Percentiles rank a stretch among this genome's conserved stretches.
Conservation (phyloP, 2,888 invertebrate species). For the Synergus laeviventris region DNA sequence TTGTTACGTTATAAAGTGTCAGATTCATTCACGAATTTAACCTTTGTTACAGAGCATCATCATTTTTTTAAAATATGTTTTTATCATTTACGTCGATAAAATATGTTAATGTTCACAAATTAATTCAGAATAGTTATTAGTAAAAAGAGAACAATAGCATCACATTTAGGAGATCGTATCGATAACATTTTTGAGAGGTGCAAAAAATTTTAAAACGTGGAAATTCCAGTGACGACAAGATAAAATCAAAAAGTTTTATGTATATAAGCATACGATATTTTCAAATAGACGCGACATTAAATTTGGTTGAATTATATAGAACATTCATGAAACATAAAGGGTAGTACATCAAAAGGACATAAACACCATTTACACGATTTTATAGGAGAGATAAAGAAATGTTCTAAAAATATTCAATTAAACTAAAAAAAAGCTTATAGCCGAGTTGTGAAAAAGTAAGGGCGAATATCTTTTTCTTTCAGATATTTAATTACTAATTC, state of each 20-base stretch:
- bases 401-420: too few species aligned
- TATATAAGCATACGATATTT: too few species aligned
- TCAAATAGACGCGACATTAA: background rate
- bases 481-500: too few species aligned
- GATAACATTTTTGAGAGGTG: background rate
- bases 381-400: too few species aligned
- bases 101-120: conserved; percentile 8
- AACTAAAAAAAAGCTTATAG: too few species aligned
- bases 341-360: too few species aligned
- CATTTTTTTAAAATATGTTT: conserved; percentile 8
- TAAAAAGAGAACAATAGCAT: conserved; percentile 14
- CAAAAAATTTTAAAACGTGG: background rate
- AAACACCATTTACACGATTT: too few species aligned
- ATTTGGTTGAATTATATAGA: background rate
- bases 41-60: conserved; percentile 18
- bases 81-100: background rate
- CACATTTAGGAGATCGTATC: background rate
- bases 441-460: too few species aligned
- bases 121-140: background rate
- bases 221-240: background rate
- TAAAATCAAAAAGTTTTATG: background rate
- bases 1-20: background rate
- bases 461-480: too few species aligned
- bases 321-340: too few species aligned
- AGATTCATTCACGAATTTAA: conserved; percentile 1